phyloP scores from a whole-genome alignment of 2,113 vertebrate species.

The Solea senegalensis region DNA sequence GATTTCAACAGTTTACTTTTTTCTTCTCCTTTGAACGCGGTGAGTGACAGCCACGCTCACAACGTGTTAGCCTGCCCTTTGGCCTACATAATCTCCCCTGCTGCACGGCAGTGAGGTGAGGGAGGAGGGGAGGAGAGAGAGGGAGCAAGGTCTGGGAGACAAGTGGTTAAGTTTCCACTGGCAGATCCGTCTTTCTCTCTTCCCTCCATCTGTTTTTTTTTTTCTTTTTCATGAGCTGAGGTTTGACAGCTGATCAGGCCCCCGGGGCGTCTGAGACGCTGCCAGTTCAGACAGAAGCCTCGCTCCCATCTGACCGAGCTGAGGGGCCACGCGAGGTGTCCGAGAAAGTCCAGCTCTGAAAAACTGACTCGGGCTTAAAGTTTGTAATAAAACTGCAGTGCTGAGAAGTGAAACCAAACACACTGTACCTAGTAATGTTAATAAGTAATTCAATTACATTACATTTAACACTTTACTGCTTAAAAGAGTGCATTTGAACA shows the following conservation, averaged over 20 bases:
- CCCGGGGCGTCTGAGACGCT: conserved; percentile 59
- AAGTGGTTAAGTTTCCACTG: conserved; percentile 78
- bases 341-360: conserved; percentile 20
- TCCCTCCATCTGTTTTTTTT: conserved; percentile 70
- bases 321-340: conserved; percentile 46
- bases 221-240: conserved; percentile 64
- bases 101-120: conserved; percentile 37
- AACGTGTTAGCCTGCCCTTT: conserved; percentile 78
- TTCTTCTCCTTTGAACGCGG: conserved; percentile 30
- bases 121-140: not conserved
- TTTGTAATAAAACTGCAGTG: no score
- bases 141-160: conserved; percentile 44
- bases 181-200: conserved; percentile 51
- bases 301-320: conserved; percentile 36
- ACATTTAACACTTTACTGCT: no score
- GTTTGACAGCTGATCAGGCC: conserved; percentile 71
- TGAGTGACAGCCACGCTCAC: conserved; percentile 55
- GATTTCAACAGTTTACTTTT: conserved; percentile 38
- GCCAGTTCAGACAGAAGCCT: conserved; percentile 64
- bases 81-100: conserved; percentile 75
- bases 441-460: no score
- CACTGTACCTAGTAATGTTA: no score
- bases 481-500: no score
- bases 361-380: not conserved
- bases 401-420: no score